These are phyloP conservation scores for Megalops atlanticus DNA, from an alignment of 2,113 vertebrate species.

Conservation along the genomic window DNA sequence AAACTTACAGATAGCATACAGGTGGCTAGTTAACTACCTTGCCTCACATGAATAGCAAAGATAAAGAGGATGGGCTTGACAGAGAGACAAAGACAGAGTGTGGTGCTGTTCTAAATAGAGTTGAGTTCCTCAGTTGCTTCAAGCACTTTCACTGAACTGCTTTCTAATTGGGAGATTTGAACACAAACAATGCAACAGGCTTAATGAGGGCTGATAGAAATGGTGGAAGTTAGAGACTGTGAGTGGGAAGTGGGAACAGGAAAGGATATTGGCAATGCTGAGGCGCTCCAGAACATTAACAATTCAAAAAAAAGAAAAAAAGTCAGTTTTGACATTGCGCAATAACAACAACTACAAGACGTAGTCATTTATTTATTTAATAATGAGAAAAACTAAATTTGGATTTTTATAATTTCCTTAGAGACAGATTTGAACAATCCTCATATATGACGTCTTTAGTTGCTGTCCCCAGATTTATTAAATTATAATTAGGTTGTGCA, in stretches of 20 bases:
- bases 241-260: not conserved
- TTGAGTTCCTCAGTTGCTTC: slow-evolving; percentile 14
- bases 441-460: too few relatives aligned
- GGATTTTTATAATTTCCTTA: too few relatives aligned
- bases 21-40: not conserved
- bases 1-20: not conserved
- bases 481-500: too few relatives aligned
- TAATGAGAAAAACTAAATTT: too few relatives aligned
- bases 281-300: not conserved
- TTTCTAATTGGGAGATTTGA: slow-evolving; percentile 36
- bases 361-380: too few relatives aligned
- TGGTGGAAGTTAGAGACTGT: not conserved
- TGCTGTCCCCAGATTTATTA: too few relatives aligned
- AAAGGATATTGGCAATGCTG: not conserved
- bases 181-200: slow-evolving; percentile 27
- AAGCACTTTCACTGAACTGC: slow-evolving; percentile 9
- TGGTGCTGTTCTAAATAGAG: slow-evolving; percentile 3
- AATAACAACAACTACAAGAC: too few relatives aligned
- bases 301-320: too few relatives aligned
- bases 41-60: not conserved
- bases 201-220: not conserved
- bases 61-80: not conserved
- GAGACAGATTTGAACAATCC: too few relatives aligned
- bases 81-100: slow-evolving; percentile 5
- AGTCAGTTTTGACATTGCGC: too few relatives aligned